Base-by-base conservation (phyloP, 2,113 vertebrate genomes). In the Anguilla rostrata region DNA sequence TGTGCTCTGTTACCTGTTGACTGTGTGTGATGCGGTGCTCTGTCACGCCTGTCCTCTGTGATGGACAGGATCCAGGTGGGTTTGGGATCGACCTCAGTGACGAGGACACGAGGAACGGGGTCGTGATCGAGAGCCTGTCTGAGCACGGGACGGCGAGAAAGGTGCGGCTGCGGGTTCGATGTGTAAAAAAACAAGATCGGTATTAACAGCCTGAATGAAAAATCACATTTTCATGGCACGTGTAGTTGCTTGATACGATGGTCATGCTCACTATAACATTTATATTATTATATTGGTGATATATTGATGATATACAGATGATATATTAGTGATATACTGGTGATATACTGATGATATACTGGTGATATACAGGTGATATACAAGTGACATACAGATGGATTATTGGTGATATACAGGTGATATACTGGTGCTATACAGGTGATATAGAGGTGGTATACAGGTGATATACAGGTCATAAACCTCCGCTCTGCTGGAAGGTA, bases 71-170 rank as follows among this genome's bases (percentile, higher is more conserved):
- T 92, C 95, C 96, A 85, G 94, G 92, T 22, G 95, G 95, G 66
- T 93, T 97, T 80, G 97, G 96, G 81, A 96, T 97, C 90, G 95
- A 95, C 80, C 92, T 98, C 88, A 95, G 93, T 86, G 96, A 97
- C 87, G 96, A 96, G 75, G 94, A 95, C 1, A 96, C 95, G 0
- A 83, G 89, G 53, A 92, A 88, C 34, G 97, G 96, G 88, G 92
- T 95, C 83, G 84, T 96, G 86, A 91, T 98, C 88, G 92, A 94
- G 87, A 96, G 96, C 80, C 87, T 97, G 84, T 96, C 95, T 57
- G 96, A 96, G 87, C 90, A 96, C 0, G 95, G 96, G 63, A 93
- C 94, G 0, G 96, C 97, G 83, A 96, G 94, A 86, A 97, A 96
- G 96, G 97, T 83, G 1, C 7, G n/a, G 49, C 60, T 2, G 18